Base-by-base conservation (phyloP, 2,797 vertebrate species). In the Gila robusta region DNA sequence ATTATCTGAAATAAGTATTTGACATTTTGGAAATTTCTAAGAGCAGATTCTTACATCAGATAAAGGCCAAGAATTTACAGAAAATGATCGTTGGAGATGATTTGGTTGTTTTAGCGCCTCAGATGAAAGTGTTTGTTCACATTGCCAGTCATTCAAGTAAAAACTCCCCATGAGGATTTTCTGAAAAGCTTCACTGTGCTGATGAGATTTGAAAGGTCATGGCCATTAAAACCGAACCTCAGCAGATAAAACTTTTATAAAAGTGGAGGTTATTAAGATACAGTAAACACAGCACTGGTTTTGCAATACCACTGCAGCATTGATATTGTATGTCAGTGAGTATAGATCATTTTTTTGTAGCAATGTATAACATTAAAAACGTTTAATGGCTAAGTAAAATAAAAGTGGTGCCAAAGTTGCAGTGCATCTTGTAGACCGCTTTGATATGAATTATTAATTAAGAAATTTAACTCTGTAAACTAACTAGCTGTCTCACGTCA, bases 161-260 rank as follows among this genome's bases (percentile, higher is more conserved):
- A 84, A 78, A 70, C 35, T 84, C 74, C 83, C 74, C 37, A 2
- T 59, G 80, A 84, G 35, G 11, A 21, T 39, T 78, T 69, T 69
- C 23, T 52, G 44, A 84, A 67, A 26, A 52, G 52, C 52, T 56
- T 72, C 81, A 9, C 52, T 8, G 0, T 19, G 9, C 59, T 83
- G 72, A 67, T 23, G 35, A 56, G 47, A 78, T 79, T 5, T 70
- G 74, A 84, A 84, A 84, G 73, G 83, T 78, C 74, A 84, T 0
- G 4, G 47, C 10, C 72, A 69, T 70, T 78, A 44, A 44, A 39
- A 56, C 52, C 16, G n/a, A 52, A 32, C 64, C 26, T 32, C 64
- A 28, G n/a, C 6, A 69, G 7, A 64, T 41, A 5, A 77, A 84
- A 56, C n/a, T 7, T 44, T 49, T n/a, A 69, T 0, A n/a, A 17